A percentile compares a stretch with the other conserved stretches of the same genome.
These are phyloP conservation scores for Drosophila kepulauana DNA, from an alignment of 1,140 invertebrate genomes.

Conservation along the genomic window DNA sequence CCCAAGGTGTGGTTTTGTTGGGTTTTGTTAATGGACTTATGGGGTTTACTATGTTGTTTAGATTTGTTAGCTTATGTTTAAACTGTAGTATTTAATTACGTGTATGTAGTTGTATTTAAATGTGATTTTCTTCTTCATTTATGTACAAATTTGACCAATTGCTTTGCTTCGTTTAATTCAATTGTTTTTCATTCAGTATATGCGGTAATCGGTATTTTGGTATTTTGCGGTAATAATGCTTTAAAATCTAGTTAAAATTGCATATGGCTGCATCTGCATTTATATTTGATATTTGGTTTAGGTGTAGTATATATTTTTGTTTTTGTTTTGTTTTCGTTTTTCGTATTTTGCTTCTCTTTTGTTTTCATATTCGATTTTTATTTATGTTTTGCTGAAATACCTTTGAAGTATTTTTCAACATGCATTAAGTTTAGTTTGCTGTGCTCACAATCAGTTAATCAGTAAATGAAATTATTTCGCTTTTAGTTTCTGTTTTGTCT, in stretches of 20 bases:
- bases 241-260: constrained; percentile 83
- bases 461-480: constrained; percentile 53
- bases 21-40: constrained; percentile 9
- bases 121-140: constrained; percentile 54
- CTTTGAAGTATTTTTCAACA: constrained; percentile 34
- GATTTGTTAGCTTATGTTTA: constrained; percentile 66
- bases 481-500: constrained; percentile 24
- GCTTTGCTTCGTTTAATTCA: constrained; percentile 38
- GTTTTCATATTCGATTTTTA: constrained; percentile 37
- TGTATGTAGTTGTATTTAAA: constrained; percentile 80
- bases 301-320: constrained; percentile 69
- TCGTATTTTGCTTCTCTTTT: constrained; percentile 31
- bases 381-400: constrained; percentile 31
- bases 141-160: constrained; percentile 79
- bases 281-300: constrained; percentile 77
- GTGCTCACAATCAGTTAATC: constrained; percentile 58
- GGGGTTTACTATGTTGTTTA: constrained; percentile 38
- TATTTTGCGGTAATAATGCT: constrained; percentile 79
- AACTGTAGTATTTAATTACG: constrained; percentile 81
- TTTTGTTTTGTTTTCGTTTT: constrained; percentile 68
- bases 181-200: constrained; percentile 57
- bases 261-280: constrained; percentile 79
- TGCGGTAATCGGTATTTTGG: constrained; percentile 63
- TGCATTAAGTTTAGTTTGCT: constrained; percentile 60
- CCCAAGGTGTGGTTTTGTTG: constrained; percentile 6